Conservation (phyloP, 2,888 invertebrate genomes). For the Microdon myrmicae region DNA sequence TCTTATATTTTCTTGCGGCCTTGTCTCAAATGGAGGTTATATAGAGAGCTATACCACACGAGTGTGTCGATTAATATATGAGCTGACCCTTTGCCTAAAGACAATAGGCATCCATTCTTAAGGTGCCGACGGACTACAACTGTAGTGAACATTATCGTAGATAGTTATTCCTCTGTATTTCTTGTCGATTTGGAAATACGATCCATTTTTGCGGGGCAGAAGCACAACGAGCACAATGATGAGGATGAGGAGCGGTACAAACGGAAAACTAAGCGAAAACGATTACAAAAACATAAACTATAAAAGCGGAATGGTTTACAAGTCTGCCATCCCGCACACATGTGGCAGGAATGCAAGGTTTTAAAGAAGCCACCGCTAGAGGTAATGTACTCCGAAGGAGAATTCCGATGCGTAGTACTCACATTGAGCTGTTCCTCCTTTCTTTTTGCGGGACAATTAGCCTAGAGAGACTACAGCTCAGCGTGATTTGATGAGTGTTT, state of each 20-base stretch:
- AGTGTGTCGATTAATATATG: constrained; percentile 1
- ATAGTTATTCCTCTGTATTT: constrained; percentile 3
- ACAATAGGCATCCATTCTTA: constrained; percentile 8
- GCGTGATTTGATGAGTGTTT: constrained; percentile 19
- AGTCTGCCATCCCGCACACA: constrained; percentile 10
- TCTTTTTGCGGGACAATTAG: constrained; percentile 37
- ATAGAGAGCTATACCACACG: constrained; percentile 10
- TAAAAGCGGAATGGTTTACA: constrained; percentile 15
- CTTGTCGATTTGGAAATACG: constrained; percentile 24
- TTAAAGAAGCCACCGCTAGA: constrained; percentile 44
- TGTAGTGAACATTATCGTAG: constrained; percentile 9
- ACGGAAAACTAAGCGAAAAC: no score
- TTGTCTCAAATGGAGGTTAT: constrained; percentile 8
- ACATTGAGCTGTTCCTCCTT: constrained; percentile 15
- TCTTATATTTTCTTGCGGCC: no score
- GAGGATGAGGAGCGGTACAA: constrained; percentile 21
- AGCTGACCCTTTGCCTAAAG: constrained; percentile 8
- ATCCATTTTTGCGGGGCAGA: constrained; percentile 44
- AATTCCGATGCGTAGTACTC: constrained; percentile 38
- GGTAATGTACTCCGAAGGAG: constrained; percentile 35
- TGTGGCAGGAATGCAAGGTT: constrained; percentile 38
- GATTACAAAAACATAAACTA: no score
- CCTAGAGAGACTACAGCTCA: constrained; percentile 18
- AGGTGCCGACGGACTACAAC: constrained; percentile 9
- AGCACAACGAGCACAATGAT: no score